These are phyloP conservation scores for Hymenopus coronatus DNA, from an alignment of 2,888 invertebrate genomes.

Conservation along the genomic window DNA sequence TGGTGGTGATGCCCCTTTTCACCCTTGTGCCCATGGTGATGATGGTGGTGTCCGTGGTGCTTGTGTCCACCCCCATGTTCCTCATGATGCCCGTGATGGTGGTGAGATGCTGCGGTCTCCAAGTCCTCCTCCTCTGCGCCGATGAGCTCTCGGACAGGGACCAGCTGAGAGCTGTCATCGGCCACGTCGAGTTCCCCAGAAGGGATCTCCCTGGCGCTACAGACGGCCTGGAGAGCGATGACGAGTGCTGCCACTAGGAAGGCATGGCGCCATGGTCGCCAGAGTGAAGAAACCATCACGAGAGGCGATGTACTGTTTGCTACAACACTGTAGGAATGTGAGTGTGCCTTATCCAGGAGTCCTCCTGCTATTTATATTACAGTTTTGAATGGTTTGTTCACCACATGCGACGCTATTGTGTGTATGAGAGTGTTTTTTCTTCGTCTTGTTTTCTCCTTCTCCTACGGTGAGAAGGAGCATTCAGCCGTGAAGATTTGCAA, in stretches of 20 bases:
- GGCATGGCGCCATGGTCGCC: constrained; percentile 10
- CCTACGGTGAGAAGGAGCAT: not conserved
- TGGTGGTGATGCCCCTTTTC: constrained; percentile 75
- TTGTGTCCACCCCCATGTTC: constrained; percentile 59
- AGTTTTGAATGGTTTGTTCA: constrained; percentile 2
- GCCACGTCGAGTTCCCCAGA: not conserved
- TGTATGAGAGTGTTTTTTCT: not conserved
- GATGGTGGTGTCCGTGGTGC: constrained; percentile 40
- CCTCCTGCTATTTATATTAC: constrained; percentile 12
- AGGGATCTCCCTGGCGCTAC: constrained; percentile 24
- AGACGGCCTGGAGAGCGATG: constrained; percentile 14
- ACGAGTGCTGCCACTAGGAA: constrained; percentile 11
- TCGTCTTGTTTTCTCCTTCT: not conserved
- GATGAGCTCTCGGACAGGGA: not conserved
- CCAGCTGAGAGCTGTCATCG: constrained; percentile 5
- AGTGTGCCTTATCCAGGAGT: not conserved
- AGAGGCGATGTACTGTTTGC: not conserved
- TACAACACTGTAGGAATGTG: not conserved
- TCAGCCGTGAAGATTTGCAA: constrained; percentile 16
- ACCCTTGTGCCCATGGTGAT: constrained; percentile 66
- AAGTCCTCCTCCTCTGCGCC: constrained; percentile 36
- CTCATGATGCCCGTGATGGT: constrained; percentile 66
- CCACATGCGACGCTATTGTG: not conserved
- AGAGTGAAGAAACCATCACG: not conserved
- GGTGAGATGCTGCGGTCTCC: constrained; percentile 40